Conservation (phyloP, 1,140 invertebrate genomes). For the Habropoda laboriosa region DNA sequence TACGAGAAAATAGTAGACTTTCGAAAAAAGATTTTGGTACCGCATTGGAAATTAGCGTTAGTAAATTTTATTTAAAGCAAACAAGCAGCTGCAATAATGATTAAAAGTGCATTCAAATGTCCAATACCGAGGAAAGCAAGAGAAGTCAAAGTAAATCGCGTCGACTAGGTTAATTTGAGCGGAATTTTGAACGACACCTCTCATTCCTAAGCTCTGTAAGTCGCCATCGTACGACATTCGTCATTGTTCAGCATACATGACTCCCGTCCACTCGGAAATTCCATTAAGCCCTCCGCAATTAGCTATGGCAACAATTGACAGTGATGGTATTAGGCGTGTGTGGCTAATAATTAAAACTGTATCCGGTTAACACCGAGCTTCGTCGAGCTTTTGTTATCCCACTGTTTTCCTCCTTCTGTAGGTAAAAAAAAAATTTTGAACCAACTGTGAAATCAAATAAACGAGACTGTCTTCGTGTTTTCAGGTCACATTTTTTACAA, state of each 20-base stretch:
- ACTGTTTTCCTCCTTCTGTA: too few relatives aligned
- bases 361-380: slow-evolving; percentile 1
- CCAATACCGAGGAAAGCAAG: background rate
- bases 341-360: slow-evolving; percentile 50
- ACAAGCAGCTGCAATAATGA: background rate
- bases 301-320: slow-evolving; percentile 56
- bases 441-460: too few relatives aligned
- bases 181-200: background rate
- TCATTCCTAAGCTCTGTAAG: background rate
- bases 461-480: too few relatives aligned
- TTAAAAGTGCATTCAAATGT: background rate
- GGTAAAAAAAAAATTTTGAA: too few relatives aligned
- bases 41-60: too few relatives aligned
- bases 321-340: slow-evolving; percentile 40
- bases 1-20: too few relatives aligned
- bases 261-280: slow-evolving; percentile 53
- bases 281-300: slow-evolving; percentile 57
- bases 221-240: background rate
- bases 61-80: too few relatives aligned
- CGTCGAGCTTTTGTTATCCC: background rate
- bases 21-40: too few relatives aligned
- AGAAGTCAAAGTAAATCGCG: background rate
- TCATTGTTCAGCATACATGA: slow-evolving; percentile 12
- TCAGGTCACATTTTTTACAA: too few relatives aligned
- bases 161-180: background rate